Conservation (phyloP, 1,140 invertebrate species). For the Papilio machaon region DNA sequence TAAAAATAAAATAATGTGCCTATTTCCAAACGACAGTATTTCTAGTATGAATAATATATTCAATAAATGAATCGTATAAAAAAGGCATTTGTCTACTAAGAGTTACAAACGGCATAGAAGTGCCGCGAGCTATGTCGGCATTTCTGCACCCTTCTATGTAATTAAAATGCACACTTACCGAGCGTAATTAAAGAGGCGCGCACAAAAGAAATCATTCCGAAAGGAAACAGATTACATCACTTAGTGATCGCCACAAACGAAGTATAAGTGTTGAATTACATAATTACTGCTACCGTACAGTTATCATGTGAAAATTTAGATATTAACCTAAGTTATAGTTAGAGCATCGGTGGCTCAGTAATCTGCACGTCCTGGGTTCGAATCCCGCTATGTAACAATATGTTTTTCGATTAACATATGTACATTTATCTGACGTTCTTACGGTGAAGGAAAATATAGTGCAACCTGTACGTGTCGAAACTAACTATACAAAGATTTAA, state of each 20-base stretch:
- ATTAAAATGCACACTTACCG: constrained; percentile 72
- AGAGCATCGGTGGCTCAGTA: too few species aligned
- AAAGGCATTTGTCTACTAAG: constrained; percentile 37
- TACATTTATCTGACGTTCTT: too few species aligned
- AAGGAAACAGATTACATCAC: constrained; percentile 65
- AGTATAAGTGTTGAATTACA: constrained; percentile 38
- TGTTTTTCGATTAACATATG: too few species aligned
- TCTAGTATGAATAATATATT: not conserved
- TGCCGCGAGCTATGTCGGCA: constrained; percentile 53
- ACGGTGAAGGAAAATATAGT: too few species aligned
- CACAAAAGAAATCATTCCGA: constrained; percentile 66
- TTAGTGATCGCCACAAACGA: constrained; percentile 60
- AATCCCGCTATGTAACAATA: too few species aligned
- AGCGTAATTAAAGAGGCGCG: constrained; percentile 61
- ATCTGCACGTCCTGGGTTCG: too few species aligned
- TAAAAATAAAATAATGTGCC: too few species aligned
- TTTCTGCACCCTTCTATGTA: constrained; percentile 71
- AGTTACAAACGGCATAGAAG: constrained; percentile 42
- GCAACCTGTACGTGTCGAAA: too few species aligned
- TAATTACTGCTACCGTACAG: not conserved
- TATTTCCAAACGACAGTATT: not conserved
- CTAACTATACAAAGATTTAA: not conserved
- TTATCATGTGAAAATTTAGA: constrained; percentile 7
- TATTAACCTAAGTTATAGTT: not conserved
- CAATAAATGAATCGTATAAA: not conserved